These are phyloP conservation scores for Pituophis catenifer DNA, from an alignment of 2,113 vertebrate genomes.

Conservation along the genomic window DNA sequence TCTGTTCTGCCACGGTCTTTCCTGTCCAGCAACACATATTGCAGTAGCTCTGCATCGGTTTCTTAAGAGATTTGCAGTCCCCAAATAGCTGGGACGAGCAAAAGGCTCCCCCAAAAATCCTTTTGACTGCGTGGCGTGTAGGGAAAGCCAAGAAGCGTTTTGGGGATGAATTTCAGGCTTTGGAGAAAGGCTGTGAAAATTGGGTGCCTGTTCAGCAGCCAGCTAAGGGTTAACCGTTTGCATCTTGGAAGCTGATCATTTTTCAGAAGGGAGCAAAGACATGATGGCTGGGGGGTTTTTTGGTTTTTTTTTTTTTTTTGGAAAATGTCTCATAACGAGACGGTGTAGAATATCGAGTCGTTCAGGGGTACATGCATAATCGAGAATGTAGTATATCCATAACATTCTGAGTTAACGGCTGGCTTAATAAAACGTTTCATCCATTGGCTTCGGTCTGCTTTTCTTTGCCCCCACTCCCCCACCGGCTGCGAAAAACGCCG, in stretches of 20 bases:
- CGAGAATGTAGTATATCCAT: slow-evolving; percentile 3
- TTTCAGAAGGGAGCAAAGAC: slow-evolving; percentile 65
- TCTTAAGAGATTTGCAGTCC: neutral
- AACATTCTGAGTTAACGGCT: slow-evolving; percentile 41
- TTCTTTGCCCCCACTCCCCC: neutral
- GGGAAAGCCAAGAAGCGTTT: neutral
- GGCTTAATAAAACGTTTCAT: slow-evolving; percentile 58
- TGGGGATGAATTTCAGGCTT: neutral
- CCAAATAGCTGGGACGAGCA: too few species aligned
- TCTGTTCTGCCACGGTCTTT: neutral
- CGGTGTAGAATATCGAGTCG: slow-evolving; percentile 20
- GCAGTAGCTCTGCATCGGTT: rapidly evolving
- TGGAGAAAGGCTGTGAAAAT: neutral
- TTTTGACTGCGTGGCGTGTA: rapidly evolving
- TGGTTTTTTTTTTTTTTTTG: slow-evolving; percentile 36
- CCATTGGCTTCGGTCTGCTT: slow-evolving; percentile 29
- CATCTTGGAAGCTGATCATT: slow-evolving; percentile 17
- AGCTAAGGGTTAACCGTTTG: neutral
- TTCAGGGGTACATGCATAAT: slow-evolving; percentile 6
- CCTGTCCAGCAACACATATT: neutral
- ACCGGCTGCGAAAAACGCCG: neutral
- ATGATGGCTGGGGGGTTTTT: slow-evolving; percentile 54
- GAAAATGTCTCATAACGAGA: slow-evolving; percentile 46
- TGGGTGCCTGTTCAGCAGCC: neutral
- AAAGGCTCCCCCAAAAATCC: neutral